Percentiles rank a stretch among this genome's conserved stretches.
Evolutionary conservation across 2,797 vertebrate genomes (phyloP).

Genomic region (Melopsittacus undulatus): DNA sequence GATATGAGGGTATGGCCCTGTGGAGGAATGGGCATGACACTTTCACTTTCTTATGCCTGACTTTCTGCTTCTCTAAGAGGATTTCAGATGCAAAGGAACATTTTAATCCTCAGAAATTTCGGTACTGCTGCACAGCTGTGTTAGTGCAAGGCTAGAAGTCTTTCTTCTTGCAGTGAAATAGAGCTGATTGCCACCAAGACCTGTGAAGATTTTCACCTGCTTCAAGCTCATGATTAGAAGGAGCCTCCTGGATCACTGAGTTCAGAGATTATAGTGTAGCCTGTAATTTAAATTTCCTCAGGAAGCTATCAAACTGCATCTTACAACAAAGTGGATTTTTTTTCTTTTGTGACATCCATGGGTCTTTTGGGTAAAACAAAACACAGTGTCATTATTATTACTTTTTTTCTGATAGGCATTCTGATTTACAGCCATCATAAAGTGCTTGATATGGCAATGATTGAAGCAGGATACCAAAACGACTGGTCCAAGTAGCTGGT

Average conservation of each 20-base stretch:
- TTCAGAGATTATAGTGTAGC: not conserved
- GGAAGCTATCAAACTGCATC: not conserved
- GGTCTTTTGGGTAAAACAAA: not conserved
- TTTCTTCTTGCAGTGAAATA: not conserved
- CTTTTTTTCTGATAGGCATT: not conserved
- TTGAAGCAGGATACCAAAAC: not conserved
- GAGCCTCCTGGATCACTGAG: not conserved
- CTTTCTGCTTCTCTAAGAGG: not conserved
- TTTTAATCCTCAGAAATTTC: not conserved
- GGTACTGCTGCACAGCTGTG: not conserved
- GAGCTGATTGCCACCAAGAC: not conserved
- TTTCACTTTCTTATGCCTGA: not conserved
- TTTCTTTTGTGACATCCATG: not conserved
- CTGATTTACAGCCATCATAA: not conserved
- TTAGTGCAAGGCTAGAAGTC: not conserved
- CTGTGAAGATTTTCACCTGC: not conserved
- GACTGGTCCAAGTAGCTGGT: not conserved
- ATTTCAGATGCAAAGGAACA: not conserved
- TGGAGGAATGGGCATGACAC: rapidly evolving
- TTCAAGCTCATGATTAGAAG: not conserved
- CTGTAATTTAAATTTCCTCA: not conserved
- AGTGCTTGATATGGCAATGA: not conserved
- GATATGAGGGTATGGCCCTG: not conserved
- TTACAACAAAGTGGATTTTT: not conserved
- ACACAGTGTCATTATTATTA: not conserved